phyloP scores from a whole-genome alignment of 2,113 vertebrate species.

The Uria lomvia region DNA sequence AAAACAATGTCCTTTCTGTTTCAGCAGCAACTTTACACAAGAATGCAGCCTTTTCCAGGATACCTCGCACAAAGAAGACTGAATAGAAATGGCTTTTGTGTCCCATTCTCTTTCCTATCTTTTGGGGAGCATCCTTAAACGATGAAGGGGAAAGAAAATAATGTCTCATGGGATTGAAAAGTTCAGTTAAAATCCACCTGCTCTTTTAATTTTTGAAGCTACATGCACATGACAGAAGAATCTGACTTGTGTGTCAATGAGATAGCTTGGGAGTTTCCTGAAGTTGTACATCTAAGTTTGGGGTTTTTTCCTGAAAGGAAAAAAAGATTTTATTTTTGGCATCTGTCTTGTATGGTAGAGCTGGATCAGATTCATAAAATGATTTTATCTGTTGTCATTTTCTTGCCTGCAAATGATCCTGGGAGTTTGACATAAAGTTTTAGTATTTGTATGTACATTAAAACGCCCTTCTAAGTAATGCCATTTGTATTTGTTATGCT shows the following conservation, averaged over 20 bases:
- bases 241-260: background rate
- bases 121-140: conserved; percentile 33
- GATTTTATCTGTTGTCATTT: background rate
- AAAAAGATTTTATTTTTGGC: background rate
- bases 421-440: conserved; percentile 27
- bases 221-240: background rate
- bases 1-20: conserved; percentile 41
- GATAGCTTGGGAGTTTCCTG: background rate
- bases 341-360: background rate
- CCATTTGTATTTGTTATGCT: conserved; percentile 21
- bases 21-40: conserved; percentile 30
- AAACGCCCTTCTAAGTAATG: background rate
- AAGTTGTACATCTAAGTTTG: background rate
- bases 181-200: background rate
- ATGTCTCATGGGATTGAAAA: background rate
- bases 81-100: conserved; percentile 27
- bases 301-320: background rate
- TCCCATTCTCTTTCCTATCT: conserved; percentile 10
- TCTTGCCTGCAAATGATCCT: conserved; percentile 27
- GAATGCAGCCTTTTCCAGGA: conserved; percentile 17
- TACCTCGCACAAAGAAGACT: conserved; percentile 29
- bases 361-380: background rate
- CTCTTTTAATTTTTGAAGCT: conserved; percentile 19
- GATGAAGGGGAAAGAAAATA: conserved; percentile 17
- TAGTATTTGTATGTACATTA: conserved; percentile 51